Base-by-base conservation (phyloP, 92 coral and sea anemone genomes). In the Montipora capitata region DNA sequence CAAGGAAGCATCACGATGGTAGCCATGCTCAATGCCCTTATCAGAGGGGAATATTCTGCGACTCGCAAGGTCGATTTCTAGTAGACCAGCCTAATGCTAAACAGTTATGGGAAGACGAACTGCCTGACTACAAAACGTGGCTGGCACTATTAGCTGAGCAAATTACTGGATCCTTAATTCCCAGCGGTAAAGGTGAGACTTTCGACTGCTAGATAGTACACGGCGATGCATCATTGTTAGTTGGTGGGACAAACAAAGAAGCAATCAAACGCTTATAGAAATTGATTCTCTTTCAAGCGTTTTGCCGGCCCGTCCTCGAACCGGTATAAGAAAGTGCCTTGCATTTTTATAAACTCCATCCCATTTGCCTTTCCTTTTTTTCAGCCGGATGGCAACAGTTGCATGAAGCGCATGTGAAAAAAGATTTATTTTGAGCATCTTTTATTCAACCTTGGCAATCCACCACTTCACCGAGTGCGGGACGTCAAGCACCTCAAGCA, bases 371-470 rank as follows among this genome's bases (percentile, higher is more conserved):
- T 51, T 52, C 10, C 17, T 12, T 7, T 81, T n/a, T 81, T 81
- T 27, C 4, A 81, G 78, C 78, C 69, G 86, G 86, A 39, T 69
- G 86, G 86, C 86, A 81, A 51, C 67, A 62, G 52, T 4, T 77
- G 41, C 68, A 77, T 16, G 70, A 77, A 38, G 11, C 35, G 10
- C 69, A 56, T 16, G 69, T 77, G 51, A 57, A 57, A n/a, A 14
- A 77, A 77, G 52, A 10, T 10, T 39, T n/a, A 58, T 16, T 56
- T 77, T 67, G 17, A 58, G 68, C 82, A 77, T 56, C 77, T 81
- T n/a, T 78, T 81, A 3, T 69, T 68, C 20, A 81, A 2, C 2
- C 68, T 69, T 7, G 77, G 77, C 8, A 42, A 27, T 27, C 77
- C 78, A 35, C 51, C 40, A 6, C 85, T 68, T 9, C 40, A 65